Conservation (phyloP, 2,888 invertebrate species). For the Scelioninae gen. 2 region DNA sequence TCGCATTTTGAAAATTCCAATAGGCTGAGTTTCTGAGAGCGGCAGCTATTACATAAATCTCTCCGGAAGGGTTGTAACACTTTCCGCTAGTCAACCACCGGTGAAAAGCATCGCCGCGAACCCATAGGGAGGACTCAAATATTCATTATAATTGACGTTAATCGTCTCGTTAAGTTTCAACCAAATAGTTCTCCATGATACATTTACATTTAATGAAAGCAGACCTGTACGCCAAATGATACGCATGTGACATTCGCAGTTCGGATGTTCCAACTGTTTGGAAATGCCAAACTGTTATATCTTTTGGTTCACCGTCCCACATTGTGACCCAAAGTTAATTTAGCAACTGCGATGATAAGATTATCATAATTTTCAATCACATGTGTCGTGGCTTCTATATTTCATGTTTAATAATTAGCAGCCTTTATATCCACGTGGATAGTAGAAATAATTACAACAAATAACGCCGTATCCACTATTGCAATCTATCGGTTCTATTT, state of each 20-base stretch:
- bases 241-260: not conserved
- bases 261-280: not conserved
- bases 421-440: too few relatives aligned
- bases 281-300: too few relatives aligned
- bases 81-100: conserved; percentile 60
- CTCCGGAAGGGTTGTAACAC: conserved; percentile 46
- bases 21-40: conserved; percentile 62
- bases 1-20: conserved; percentile 70
- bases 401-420: too few relatives aligned
- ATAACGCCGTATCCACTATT: too few relatives aligned
- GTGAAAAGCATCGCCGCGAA: conserved; percentile 59
- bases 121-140: conserved; percentile 59
- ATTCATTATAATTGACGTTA: conserved; percentile 65
- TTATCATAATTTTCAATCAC: too few relatives aligned
- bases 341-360: too few relatives aligned
- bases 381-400: too few relatives aligned
- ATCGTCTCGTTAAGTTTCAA: conserved; percentile 58
- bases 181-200: conserved; percentile 52
- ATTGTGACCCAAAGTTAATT: too few relatives aligned
- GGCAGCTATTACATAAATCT: conserved; percentile 65
- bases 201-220: conserved; percentile 54
- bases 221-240: conserved; percentile 15
- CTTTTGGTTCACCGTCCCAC: too few relatives aligned
- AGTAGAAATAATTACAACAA: not conserved
- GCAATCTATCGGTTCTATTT: not conserved